Evolutionary conservation across 2,797 vertebrate species (phyloP).

Genomic region (Enteromius treurensis): DNA sequence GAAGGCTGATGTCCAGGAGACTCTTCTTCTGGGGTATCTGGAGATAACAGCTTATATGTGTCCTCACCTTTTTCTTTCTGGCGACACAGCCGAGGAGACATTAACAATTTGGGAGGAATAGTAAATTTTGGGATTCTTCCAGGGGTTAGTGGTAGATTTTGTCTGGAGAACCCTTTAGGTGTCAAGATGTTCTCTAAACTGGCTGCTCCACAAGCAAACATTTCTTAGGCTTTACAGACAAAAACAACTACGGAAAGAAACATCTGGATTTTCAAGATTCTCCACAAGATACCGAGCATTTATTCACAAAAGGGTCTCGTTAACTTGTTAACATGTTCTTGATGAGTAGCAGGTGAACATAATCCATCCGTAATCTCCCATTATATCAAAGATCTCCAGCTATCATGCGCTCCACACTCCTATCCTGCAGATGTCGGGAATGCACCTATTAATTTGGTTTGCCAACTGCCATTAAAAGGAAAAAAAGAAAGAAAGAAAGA

Average conservation of each 20-base stretch:
- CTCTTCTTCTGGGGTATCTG: conserved; percentile 42
- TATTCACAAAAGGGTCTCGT: too few species aligned
- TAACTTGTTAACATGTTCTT: neutral
- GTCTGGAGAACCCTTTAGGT: conserved; percentile 45
- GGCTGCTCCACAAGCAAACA: conserved; percentile 44
- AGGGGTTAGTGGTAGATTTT: conserved; percentile 68
- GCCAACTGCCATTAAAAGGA: too few species aligned
- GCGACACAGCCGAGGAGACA: conserved; percentile 45
- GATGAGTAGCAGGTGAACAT: conserved; percentile 50
- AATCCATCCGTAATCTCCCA: neutral
- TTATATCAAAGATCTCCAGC: too few species aligned
- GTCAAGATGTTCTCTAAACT: conserved; percentile 7
- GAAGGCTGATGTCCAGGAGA: conserved; percentile 7
- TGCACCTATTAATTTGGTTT: too few species aligned
- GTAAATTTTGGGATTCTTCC: conserved; percentile 68
- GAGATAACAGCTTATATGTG: conserved; percentile 55
- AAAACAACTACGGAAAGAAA: neutral
- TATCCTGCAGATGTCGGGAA: too few species aligned
- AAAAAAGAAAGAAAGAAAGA: too few species aligned
- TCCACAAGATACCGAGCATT: neutral
- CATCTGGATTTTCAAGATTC: neutral
- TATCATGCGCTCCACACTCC: too few species aligned
- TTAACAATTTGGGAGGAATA: conserved; percentile 56
- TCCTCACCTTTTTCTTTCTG: conserved; percentile 30
- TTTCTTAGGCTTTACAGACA: neutral